Percentiles rank a stretch among this genome's conserved stretches.
Conservation (phyloP, 1,140 invertebrate species). For the Scaptomyza hsui region DNA sequence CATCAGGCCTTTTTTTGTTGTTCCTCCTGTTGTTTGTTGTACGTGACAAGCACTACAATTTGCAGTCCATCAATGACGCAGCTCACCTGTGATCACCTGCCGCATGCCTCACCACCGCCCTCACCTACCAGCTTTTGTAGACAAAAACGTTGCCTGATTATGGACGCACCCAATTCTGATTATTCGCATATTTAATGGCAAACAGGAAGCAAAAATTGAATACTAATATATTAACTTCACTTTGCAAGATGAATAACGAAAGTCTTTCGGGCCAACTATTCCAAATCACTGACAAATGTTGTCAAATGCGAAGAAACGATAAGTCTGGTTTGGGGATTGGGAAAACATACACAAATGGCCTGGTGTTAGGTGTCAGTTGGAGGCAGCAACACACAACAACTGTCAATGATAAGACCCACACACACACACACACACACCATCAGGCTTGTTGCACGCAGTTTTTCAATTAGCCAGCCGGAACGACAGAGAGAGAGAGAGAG, state of each 20-base stretch:
- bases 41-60: slow-evolving; percentile 53
- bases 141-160: slow-evolving; percentile 46
- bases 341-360: slow-evolving; percentile 28
- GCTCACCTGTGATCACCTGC: slow-evolving; percentile 34
- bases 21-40: background rate
- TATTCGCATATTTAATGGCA: slow-evolving; percentile 46
- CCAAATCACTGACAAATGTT: slow-evolving; percentile 42
- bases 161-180: slow-evolving; percentile 45
- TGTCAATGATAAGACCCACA: slow-evolving; percentile 58
- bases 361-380: slow-evolving; percentile 64
- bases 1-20: slow-evolving; percentile 26
- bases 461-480: slow-evolving; percentile 59
- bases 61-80: slow-evolving; percentile 54
- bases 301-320: slow-evolving; percentile 37
- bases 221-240: slow-evolving; percentile 8
- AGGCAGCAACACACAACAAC: slow-evolving; percentile 60
- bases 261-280: slow-evolving; percentile 21
- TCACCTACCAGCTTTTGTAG: background rate
- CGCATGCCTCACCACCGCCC: slow-evolving; percentile 2
- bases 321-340: slow-evolving; percentile 10
- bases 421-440: background rate
- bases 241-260: slow-evolving; percentile 21
- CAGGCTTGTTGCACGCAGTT: slow-evolving; percentile 47
- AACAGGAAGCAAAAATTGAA: background rate
- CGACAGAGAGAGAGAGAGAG: background rate